phyloP scores from a whole-genome alignment of 2,888 invertebrate genomes.

The Amiota communis region DNA sequence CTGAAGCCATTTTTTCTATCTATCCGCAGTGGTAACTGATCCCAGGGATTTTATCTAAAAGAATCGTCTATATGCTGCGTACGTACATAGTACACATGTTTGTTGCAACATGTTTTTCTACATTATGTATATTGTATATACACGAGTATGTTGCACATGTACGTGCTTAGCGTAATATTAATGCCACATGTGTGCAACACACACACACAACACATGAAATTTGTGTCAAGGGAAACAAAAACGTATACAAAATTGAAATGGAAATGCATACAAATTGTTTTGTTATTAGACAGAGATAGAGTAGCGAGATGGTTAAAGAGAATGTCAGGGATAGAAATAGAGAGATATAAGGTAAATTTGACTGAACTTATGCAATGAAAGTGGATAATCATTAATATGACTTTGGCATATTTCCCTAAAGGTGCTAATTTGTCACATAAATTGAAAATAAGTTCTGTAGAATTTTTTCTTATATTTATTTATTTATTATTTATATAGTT shows the following conservation, averaged over 20 bases:
- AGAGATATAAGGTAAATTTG: no score
- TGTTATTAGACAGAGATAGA: constrained; percentile 15
- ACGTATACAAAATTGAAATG: constrained; percentile 12
- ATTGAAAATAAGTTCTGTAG: no score
- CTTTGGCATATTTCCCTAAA: no score
- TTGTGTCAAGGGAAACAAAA: constrained; percentile 12
- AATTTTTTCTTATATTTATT: no score
- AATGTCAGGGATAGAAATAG: no score
- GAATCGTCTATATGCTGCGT: neutral
- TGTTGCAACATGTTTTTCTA: neutral
- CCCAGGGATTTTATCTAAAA: constrained; percentile 5
- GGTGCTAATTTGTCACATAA: no score
- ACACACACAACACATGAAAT: neutral
- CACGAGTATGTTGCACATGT: constrained; percentile 14
- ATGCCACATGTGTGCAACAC: neutral
- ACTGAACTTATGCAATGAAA: no score
- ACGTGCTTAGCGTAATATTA: constrained; percentile 34
- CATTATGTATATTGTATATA: neutral
- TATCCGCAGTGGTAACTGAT: constrained; percentile 22
- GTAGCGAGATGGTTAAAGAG: neutral
- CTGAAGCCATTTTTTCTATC: constrained; percentile 19
- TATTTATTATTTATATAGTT: no score
- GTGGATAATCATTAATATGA: no score
- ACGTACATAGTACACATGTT: neutral
- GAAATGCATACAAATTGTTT: neutral